Evolutionary conservation across 2,113 vertebrate genomes (phyloP).

Genomic region (Mormyrus lacerda): DNA sequence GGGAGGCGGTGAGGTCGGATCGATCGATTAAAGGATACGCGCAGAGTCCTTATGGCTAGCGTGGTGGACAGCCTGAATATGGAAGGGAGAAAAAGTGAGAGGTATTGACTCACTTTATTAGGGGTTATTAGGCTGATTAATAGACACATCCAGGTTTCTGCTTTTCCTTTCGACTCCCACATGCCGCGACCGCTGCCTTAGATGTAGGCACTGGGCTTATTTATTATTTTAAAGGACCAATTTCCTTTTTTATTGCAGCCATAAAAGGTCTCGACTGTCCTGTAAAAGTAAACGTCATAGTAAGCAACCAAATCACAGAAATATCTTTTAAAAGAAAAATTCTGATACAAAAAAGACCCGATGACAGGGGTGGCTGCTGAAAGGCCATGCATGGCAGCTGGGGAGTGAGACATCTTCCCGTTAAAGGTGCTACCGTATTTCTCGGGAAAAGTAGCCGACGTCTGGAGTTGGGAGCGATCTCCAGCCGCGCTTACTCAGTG

Average conservation of each 20-base stretch:
- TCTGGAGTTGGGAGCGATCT: constrained; percentile 12
- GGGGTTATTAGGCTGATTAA: constrained; percentile 39
- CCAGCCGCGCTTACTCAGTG: constrained; percentile 31
- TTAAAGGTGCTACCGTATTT: constrained; percentile 30
- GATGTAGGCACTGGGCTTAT: constrained; percentile 4
- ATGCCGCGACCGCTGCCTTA: constrained; percentile 18
- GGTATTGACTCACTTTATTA: constrained; percentile 35
- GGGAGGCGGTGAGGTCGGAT: background rate
- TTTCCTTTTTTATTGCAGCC: constrained; percentile 38
- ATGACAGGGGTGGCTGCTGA: constrained; percentile 19
- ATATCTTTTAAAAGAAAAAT: background rate
- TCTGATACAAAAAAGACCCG: constrained; percentile 26
- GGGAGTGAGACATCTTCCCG: constrained; percentile 30
- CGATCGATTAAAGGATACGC: constrained; percentile 22
- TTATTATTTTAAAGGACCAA: constrained; percentile 17
- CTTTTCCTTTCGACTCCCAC: background rate
- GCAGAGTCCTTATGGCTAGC: background rate
- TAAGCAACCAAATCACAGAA: constrained; percentile 31
- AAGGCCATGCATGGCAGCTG: constrained; percentile 55
- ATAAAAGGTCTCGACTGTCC: constrained; percentile 42
- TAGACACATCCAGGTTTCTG: constrained; percentile 24
- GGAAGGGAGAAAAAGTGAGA: constrained; percentile 27
- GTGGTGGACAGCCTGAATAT: constrained; percentile 6
- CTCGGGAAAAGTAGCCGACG: constrained; percentile 3
- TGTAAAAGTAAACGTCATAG: background rate